These are phyloP conservation scores for Rhyacophila brunnea DNA, from an alignment of 1,140 invertebrate species.

Conservation along the genomic window DNA sequence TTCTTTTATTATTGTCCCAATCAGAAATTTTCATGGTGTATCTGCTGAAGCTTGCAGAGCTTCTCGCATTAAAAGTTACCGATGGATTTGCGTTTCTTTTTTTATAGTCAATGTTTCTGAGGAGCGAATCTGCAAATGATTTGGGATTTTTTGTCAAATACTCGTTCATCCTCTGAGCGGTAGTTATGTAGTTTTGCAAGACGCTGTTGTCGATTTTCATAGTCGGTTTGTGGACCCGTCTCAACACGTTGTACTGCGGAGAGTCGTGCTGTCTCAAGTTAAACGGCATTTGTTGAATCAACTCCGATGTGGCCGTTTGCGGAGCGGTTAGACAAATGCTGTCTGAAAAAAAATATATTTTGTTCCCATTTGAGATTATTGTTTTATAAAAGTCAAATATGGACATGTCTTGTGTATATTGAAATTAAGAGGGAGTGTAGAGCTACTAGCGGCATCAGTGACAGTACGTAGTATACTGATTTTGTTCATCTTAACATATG, in stretches of 20 bases:
- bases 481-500: no score
- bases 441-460: no score
- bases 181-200: slow-evolving; percentile 25
- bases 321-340: background rate
- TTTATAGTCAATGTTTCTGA: background rate
- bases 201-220: slow-evolving; percentile 31
- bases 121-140: slow-evolving; percentile 13
- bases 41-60: no score
- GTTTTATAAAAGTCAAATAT: no score
- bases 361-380: no score
- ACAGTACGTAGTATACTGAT: no score
- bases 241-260: slow-evolving; percentile 8
- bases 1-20: no score
- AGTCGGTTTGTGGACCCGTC: slow-evolving; percentile 14
- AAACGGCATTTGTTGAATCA: slow-evolving; percentile 3
- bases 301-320: background rate
- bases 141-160: slow-evolving; percentile 19
- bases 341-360: no score
- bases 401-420: no score
- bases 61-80: no score
- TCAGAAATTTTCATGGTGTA: no score
- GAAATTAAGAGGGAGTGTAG: no score
- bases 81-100: background rate
- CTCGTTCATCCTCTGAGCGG: slow-evolving; percentile 13
- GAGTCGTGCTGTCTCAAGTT: background rate